Conservation (phyloP, 2,113 vertebrate species). For the Macquaria ambigua region DNA sequence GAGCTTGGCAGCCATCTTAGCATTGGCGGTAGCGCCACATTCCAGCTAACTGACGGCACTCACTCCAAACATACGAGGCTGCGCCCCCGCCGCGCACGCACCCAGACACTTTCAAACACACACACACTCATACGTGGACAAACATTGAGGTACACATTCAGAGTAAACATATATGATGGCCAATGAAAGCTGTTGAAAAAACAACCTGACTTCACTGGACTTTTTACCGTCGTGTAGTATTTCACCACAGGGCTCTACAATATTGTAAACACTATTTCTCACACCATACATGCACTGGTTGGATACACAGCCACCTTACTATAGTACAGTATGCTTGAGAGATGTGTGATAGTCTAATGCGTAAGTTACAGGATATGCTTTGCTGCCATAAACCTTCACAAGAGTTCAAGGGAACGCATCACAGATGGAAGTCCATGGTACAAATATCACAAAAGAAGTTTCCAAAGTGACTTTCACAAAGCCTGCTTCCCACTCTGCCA, state of each 20-base stretch:
- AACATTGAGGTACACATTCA: slow-evolving; percentile 68
- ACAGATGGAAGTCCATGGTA: neutral
- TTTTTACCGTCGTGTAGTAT: slow-evolving; percentile 65
- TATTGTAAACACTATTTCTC: slow-evolving; percentile 64
- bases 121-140: slow-evolving; percentile 61
- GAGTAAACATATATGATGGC: slow-evolving; percentile 79
- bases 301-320: slow-evolving; percentile 30
- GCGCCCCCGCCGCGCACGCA: slow-evolving; percentile 59
- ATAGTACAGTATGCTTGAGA: slow-evolving; percentile 22
- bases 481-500: neutral
- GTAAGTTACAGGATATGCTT: neutral
- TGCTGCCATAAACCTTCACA: neutral
- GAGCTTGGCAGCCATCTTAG: slow-evolving; percentile 97
- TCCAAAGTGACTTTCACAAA: neutral
- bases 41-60: slow-evolving; percentile 86
- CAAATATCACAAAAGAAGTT: neutral
- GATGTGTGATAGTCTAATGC: slow-evolving; percentile 10
- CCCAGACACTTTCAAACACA: slow-evolving; percentile 69
- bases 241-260: slow-evolving; percentile 64
- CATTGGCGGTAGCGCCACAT: slow-evolving; percentile 88
- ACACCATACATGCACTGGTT: slow-evolving; percentile 30
- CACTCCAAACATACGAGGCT: slow-evolving; percentile 80
- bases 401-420: neutral
- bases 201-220: slow-evolving; percentile 71
- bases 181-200: slow-evolving; percentile 80